phyloP scores from a whole-genome alignment of 2,797 vertebrate species.

The Antennarius maculatus region DNA sequence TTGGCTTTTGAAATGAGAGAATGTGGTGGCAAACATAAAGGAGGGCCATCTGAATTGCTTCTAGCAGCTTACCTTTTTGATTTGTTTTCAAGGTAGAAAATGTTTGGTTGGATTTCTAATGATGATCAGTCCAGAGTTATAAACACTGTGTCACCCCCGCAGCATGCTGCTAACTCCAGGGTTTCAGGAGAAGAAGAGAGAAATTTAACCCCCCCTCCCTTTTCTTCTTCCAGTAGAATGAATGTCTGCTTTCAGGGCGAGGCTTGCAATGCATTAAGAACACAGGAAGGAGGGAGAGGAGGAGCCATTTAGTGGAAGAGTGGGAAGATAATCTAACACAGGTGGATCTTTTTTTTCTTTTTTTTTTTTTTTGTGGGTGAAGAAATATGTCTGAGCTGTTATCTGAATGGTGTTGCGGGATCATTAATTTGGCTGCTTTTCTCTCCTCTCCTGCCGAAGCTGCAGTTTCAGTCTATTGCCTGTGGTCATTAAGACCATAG shows the following conservation, averaged over 20 bases:
- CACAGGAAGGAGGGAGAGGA: constrained; percentile 8
- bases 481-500: constrained; percentile 42
- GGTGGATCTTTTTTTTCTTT: constrained; percentile 30
- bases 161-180: constrained; percentile 41
- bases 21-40: constrained; percentile 21
- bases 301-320: constrained; percentile 18
- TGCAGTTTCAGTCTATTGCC: constrained; percentile 61
- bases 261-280: constrained; percentile 53
- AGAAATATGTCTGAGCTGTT: constrained; percentile 44
- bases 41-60: constrained; percentile 36
- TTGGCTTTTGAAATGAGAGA: constrained; percentile 30
- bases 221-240: constrained; percentile 38
- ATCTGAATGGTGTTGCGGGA: constrained; percentile 45
- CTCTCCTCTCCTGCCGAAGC: constrained; percentile 47
- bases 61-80: constrained; percentile 26
- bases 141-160: constrained; percentile 37
- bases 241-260: constrained; percentile 41
- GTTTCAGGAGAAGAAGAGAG: constrained; percentile 59
- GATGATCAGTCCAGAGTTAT: constrained; percentile 43
- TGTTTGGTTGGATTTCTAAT: constrained; percentile 35
- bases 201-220: constrained; percentile 11
- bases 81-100: constrained; percentile 54
- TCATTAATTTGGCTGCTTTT: constrained; percentile 61
- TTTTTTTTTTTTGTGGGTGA: neutral
- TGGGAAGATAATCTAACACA: constrained; percentile 38